Percentiles rank a stretch among this genome's conserved stretches.
Evolutionary conservation across 2,113 vertebrate genomes (phyloP).

Genomic region (Eidolon helvum): DNA sequence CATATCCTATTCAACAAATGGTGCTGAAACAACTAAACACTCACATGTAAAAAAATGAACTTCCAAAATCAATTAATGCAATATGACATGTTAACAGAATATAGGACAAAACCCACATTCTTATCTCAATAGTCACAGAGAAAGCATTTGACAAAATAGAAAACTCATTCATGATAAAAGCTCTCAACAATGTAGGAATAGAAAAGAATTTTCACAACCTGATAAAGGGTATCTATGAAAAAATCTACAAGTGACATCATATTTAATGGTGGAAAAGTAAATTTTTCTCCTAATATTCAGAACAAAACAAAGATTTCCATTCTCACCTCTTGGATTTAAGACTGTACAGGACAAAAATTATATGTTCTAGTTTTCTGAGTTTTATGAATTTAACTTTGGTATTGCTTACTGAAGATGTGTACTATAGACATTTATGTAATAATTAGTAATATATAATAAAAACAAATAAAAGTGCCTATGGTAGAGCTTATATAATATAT

Average conservation of each 20-base stretch:
- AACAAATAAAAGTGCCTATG: background rate
- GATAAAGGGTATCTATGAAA: no score
- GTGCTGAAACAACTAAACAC: background rate
- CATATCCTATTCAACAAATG: background rate
- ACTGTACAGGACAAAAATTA: background rate
- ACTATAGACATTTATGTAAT: background rate
- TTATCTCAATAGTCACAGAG: background rate
- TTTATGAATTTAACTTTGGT: constrained; percentile 32
- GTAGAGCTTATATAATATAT: background rate
- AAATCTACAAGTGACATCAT: background rate
- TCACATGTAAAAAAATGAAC: background rate
- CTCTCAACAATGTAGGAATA: background rate
- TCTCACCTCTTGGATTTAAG: background rate
- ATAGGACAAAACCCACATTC: background rate
- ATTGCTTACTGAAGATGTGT: background rate
- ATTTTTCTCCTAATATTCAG: background rate
- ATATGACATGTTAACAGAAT: background rate
- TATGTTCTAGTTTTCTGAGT: background rate
- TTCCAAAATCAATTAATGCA: background rate
- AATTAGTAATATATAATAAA: background rate
- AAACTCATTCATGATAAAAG: background rate
- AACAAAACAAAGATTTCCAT: background rate
- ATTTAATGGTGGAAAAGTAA: background rate
- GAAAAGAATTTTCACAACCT: background rate
- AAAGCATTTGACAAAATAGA: background rate